Conservation (phyloP, 1,140 invertebrate genomes). For the Drosophila albomicans region DNA sequence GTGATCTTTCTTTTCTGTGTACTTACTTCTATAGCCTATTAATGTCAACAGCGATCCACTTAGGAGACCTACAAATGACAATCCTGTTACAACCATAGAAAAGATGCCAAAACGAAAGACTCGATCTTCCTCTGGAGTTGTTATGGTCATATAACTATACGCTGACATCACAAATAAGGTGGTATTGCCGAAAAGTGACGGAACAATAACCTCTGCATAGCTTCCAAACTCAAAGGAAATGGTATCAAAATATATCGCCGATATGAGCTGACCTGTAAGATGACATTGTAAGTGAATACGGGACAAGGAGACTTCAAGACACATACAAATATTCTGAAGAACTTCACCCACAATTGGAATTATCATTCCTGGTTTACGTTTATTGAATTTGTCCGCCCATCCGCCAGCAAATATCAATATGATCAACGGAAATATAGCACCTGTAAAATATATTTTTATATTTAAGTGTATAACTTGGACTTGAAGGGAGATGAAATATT, state of each 20-base stretch:
- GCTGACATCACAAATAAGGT: conserved; percentile 88
- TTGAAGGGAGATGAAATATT: too few species aligned
- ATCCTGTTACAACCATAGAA: conserved; percentile 76
- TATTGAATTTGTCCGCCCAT: conserved; percentile 88
- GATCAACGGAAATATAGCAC: conserved; percentile 87
- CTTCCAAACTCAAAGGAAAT: conserved; percentile 86
- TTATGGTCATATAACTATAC: conserved; percentile 87
- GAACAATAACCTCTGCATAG: conserved; percentile 86
- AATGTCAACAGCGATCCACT: conserved; percentile 72
- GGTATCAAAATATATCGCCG: conserved; percentile 75
- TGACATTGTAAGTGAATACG: neutral
- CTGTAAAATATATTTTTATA: conserved; percentile 42
- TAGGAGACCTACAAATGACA: conserved; percentile 71
- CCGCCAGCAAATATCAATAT: conserved; percentile 88
- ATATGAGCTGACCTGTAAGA: conserved; percentile 68
- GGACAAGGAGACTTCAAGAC: neutral
- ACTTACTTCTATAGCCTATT: conserved; percentile 76
- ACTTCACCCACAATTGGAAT: conserved; percentile 88
- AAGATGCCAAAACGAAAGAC: conserved; percentile 86
- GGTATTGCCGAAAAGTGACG: conserved; percentile 86
- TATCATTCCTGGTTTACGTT: conserved; percentile 88
- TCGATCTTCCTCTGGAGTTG: conserved; percentile 87
- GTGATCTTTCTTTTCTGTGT: too few species aligned
- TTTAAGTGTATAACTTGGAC: too few species aligned
- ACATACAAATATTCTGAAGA: conserved; percentile 70